phyloP scores from a whole-genome alignment of 2,888 invertebrate genomes.

The Baronia brevicornis region DNA sequence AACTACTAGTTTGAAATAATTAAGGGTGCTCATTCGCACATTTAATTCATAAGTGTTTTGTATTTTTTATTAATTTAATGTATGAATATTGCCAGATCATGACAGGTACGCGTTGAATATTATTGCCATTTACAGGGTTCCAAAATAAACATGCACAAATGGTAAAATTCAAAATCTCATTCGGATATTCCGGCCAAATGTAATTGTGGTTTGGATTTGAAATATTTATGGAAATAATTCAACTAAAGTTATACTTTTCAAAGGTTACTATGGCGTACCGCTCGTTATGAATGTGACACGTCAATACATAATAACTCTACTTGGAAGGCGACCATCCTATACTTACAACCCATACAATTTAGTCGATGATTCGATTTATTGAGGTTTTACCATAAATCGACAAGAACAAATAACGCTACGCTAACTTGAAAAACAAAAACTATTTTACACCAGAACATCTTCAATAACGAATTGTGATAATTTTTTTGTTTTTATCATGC shows the following conservation, averaged over 20 bases:
- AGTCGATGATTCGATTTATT: too few relatives aligned
- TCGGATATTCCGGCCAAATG: conserved; percentile 9
- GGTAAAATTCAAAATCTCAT: conserved; percentile 2
- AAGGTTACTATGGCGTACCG: conserved; percentile 6
- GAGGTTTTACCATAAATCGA: too few relatives aligned
- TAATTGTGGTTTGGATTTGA: conserved; percentile 7
- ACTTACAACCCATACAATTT: too few relatives aligned
- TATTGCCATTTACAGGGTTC: conserved; percentile 6
- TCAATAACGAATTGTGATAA: too few relatives aligned
- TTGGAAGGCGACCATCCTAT: too few relatives aligned
- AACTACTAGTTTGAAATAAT: conserved; percentile 15
- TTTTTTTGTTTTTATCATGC: too few relatives aligned
- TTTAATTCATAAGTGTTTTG: conserved; percentile 24
- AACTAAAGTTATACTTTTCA: conserved; percentile 12
- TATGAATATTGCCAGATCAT: conserved; percentile 1
- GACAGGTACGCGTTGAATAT: neutral
- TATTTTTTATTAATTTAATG: conserved; percentile 12
- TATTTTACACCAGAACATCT: too few relatives aligned
- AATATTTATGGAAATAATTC: neutral
- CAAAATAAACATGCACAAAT: conserved; percentile 7
- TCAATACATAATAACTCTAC: too few relatives aligned
- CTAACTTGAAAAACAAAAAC: too few relatives aligned
- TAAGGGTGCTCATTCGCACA: conserved; percentile 41
- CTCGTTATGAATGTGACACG: conserved; percentile 6
- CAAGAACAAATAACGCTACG: too few relatives aligned